Evolutionary conservation across 2,797 vertebrate genomes (phyloP), one percentile per base, ranked within the genome.

Genomic region (Sebastes nivosus): DNA sequence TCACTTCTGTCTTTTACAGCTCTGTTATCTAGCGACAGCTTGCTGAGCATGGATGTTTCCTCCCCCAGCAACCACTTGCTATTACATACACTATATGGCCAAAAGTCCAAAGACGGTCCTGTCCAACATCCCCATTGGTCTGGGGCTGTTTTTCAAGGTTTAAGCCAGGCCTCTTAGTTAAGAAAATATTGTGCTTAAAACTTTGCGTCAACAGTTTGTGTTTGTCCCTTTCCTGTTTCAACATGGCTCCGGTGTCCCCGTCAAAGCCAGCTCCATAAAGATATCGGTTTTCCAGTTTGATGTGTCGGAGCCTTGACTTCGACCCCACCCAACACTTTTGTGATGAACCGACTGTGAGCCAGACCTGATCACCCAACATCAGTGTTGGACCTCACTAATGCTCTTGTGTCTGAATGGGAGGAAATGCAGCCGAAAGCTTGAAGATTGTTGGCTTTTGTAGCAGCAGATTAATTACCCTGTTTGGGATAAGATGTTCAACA

Each of bases 21-120:
- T 81, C 73, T 74, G 67, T 84, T 84, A 10, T 71, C 46, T 73
- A 42, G 69, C 10, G 60, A 64, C 73, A 73, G 75, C 63, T 80
- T 57, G 67, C 79, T 61, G 64, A 42, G 30, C 27, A 18, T 12
- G 59, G 50, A 65, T 54, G 57, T 80, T 81, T 80, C 65, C 22
- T 61, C 32, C 30, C 55, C 16, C 55, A 22, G 69, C 36, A 71
- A 67, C 29, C 67, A 30, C 36, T 69, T 20, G 27, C n/a, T 64
- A 54, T n/a, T 29, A 22, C 0, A 20, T 16, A 22, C 55, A 25
- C 27, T 11, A 16, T 20, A 60, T 18, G 16, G 29, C 25, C 13
- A 74, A 74, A 79, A 30, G 55, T n/a, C 6, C 9, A 8, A 59
- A 36, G 3, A 25, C 4, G 0, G 22, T 50, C 3, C 3, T 32